These are phyloP conservation scores for Gorsachius magnificus DNA, from an alignment of 2,797 vertebrate genomes.

Conservation along the genomic window DNA sequence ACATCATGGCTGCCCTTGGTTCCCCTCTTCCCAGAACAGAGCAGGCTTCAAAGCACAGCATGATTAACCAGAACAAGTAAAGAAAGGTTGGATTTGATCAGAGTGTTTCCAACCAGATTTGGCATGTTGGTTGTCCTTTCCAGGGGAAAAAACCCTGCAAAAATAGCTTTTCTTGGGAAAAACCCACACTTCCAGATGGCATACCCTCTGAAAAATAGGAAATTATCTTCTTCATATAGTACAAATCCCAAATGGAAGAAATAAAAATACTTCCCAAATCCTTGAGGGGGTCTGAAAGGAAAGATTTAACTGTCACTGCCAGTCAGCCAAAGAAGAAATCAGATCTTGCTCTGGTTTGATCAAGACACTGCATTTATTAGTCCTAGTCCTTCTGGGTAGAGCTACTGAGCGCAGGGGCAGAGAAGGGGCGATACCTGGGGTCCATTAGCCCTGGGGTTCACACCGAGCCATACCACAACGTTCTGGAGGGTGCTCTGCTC, in stretches of 20 bases:
- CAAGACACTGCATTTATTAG: background rate
- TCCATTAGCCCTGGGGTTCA: background rate
- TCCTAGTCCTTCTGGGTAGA: background rate
- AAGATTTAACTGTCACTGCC: background rate
- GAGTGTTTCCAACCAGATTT: background rate
- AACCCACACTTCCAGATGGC: conserved; percentile 19
- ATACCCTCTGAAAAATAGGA: conserved; percentile 39
- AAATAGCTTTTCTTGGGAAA: conserved; percentile 30
- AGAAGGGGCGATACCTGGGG: background rate
- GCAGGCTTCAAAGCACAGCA: background rate
- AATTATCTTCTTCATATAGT: conserved; percentile 11
- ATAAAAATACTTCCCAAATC: background rate
- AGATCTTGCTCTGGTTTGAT: background rate
- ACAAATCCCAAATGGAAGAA: conserved; percentile 47
- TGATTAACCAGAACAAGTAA: background rate
- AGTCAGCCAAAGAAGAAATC: background rate
- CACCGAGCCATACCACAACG: accelerated
- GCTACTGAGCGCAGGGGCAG: background rate
- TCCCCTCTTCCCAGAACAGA: background rate
- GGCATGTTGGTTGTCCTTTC: background rate
- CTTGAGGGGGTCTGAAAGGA: background rate
- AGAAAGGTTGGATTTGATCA: background rate
- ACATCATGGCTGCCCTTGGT: background rate
- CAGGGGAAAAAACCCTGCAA: background rate
- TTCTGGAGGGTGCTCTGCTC: background rate